A percentile compares a stretch with the other conserved stretches of the same genome.
Conservation (phyloP, 1,140 invertebrate genomes). For the Drosophila albomicans region DNA sequence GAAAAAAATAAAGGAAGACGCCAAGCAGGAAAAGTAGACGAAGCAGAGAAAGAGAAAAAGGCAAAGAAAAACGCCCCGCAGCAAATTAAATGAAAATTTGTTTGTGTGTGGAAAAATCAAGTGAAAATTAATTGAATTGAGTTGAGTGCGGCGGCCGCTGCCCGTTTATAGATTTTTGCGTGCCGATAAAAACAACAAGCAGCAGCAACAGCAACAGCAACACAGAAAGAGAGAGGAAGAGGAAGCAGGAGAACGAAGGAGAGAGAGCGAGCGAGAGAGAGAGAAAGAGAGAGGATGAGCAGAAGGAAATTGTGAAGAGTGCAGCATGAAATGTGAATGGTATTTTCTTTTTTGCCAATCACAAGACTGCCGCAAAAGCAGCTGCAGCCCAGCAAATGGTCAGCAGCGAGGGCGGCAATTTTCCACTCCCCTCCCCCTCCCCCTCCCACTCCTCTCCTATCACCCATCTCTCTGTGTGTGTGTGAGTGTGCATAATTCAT, state of each 20-base stretch:
- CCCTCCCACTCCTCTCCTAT: not conserved
- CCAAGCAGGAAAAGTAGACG: not conserved
- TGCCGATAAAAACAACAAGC: constrained; percentile 35
- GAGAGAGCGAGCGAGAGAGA: not conserved
- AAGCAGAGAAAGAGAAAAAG: not conserved
- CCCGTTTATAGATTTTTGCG: constrained; percentile 68
- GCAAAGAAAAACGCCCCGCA: constrained; percentile 58
- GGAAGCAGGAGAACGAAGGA: not conserved
- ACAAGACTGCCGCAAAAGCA: constrained; percentile 38
- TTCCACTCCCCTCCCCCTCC: not conserved
- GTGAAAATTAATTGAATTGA: constrained; percentile 85
- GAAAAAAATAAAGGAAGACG: not conserved
- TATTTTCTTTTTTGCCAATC: constrained; percentile 70
- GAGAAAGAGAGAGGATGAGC: not conserved
- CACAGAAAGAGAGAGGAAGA: not conserved
- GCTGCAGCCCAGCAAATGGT: constrained; percentile 52
- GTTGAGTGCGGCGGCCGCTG: constrained; percentile 75
- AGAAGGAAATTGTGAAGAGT: too few relatives aligned
- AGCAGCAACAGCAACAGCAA: constrained; percentile 3
- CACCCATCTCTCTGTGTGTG: constrained; percentile 3
- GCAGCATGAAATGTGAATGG: constrained; percentile 39
- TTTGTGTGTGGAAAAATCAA: constrained; percentile 84
- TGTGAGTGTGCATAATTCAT: constrained; percentile 54
- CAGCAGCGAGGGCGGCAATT: constrained; percentile 42
- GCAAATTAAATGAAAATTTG: constrained; percentile 83